phyloP scores from a whole-genome alignment of 2,888 invertebrate genomes.

The Zhengitettix transpicula region DNA sequence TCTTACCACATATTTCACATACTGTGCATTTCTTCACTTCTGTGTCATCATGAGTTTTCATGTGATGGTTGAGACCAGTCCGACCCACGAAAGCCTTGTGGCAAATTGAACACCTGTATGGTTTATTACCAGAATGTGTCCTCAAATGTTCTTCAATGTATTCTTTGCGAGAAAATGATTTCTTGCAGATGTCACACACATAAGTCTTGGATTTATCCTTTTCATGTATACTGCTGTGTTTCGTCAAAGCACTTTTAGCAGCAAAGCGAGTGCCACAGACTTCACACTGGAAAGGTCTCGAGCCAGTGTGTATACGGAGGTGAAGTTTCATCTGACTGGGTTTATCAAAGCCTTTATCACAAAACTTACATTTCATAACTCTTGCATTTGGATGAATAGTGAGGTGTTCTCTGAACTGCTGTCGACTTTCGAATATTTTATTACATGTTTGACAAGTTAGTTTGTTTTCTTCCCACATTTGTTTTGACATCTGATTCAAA shows the following conservation, averaged over 20 bases:
- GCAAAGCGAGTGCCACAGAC: slow-evolving; percentile 14
- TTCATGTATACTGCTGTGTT: slow-evolving; percentile 14
- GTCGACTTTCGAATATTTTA: slow-evolving; percentile 2
- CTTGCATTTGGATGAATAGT: slow-evolving; percentile 8
- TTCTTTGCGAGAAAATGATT: slow-evolving; percentile 14
- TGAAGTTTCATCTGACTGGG: slow-evolving; percentile 9
- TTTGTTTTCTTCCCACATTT: too few species aligned
- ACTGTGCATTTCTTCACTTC: slow-evolving; percentile 8
- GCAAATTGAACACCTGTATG: slow-evolving; percentile 11
- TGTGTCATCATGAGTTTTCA: slow-evolving; percentile 4
- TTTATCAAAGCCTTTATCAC: slow-evolving; percentile 7
- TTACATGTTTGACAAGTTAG: slow-evolving; percentile 7
- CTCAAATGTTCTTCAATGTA: slow-evolving; percentile 15
- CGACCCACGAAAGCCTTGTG: slow-evolving; percentile 11
- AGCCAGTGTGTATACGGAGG: slow-evolving; percentile 8
- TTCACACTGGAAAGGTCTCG: slow-evolving; percentile 8
- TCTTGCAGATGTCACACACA: slow-evolving; percentile 15
- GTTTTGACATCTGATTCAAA: too few species aligned
- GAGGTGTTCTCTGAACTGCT: slow-evolving; percentile 7
- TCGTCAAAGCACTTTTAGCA: slow-evolving; percentile 14
- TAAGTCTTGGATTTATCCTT: slow-evolving; percentile 12
- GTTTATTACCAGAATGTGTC: slow-evolving; percentile 16
- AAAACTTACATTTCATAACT: slow-evolving; percentile 8
- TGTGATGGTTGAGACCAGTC: slow-evolving; percentile 13
- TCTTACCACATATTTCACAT: slow-evolving; percentile 18